phyloP scores from a whole-genome alignment of 2,797 vertebrate genomes.

The Pogonophryne albipinna region DNA sequence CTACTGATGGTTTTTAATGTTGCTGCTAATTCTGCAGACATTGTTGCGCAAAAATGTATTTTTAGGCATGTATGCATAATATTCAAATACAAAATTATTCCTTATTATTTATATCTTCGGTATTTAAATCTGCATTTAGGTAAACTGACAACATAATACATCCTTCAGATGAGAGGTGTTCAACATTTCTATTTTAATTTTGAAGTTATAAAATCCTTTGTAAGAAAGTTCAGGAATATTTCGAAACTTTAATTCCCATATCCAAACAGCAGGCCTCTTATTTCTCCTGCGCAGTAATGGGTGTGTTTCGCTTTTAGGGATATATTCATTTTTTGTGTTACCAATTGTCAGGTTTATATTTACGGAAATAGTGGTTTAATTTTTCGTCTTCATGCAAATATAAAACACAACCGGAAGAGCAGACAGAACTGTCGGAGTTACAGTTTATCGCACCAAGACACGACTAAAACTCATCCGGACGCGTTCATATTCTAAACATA shows the following conservation, averaged over 20 bases:
- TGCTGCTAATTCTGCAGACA: background rate
- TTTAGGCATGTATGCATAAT: constrained; percentile 38
- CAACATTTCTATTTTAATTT: constrained; percentile 7
- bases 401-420: background rate
- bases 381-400: constrained; percentile 5
- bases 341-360: background rate
- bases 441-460: constrained; percentile 3
- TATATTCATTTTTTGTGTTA: background rate
- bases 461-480: background rate
- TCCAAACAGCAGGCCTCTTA: constrained; percentile 4
- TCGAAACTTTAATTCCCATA: constrained; percentile 7
- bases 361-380: background rate
- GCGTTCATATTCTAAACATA: background rate
- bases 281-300: background rate
- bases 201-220: constrained; percentile 1
- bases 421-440: background rate
- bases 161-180: background rate
- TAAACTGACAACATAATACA: background rate
- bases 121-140: background rate
- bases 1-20: background rate
- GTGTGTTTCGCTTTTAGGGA: background rate
- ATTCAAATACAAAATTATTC: constrained; percentile 41
- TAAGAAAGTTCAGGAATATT: constrained; percentile 29
- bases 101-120: background rate
- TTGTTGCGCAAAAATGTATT: background rate